Conservation (phyloP, 2,888 invertebrate genomes). For the Drosophila koepferae region DNA sequence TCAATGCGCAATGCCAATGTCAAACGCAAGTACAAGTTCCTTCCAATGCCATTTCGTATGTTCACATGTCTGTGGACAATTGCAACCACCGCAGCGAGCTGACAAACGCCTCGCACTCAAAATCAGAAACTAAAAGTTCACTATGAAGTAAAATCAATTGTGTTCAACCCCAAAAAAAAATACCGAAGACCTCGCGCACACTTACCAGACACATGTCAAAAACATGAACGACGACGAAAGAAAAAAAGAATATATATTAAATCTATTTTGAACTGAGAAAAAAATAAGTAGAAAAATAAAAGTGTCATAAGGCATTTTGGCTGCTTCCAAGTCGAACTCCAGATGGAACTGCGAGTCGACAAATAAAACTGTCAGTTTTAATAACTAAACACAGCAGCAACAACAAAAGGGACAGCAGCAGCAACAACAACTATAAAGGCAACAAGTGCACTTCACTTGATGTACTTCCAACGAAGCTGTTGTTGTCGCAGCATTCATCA, state of each 20-base stretch:
- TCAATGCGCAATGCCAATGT: slow-evolving; percentile 64
- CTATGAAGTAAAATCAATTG: slow-evolving; percentile 70
- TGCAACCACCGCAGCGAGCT: slow-evolving; percentile 19
- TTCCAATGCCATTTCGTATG: slow-evolving; percentile 24
- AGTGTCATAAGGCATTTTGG: slow-evolving; percentile 75
- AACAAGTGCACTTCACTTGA: slow-evolving; percentile 68
- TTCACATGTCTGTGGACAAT: slow-evolving; percentile 27
- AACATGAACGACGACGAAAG: slow-evolving; percentile 27
- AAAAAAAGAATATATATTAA: slow-evolving; percentile 29
- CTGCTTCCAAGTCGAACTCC: slow-evolving; percentile 28
- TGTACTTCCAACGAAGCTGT: slow-evolving; percentile 45
- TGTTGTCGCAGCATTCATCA: slow-evolving; percentile 50
- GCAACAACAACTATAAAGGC: slow-evolving; percentile 21
- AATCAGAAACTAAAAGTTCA: slow-evolving; percentile 39
- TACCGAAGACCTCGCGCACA: slow-evolving; percentile 33
- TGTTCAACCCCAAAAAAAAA: slow-evolving; percentile 55
- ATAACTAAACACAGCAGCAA: slow-evolving; percentile 70
- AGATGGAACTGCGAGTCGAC: slow-evolving; percentile 55
- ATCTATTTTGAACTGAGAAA: slow-evolving; percentile 36
- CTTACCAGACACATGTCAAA: slow-evolving; percentile 72
- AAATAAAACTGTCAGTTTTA: slow-evolving; percentile 83
- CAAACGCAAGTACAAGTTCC: slow-evolving; percentile 34
- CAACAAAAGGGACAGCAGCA: slow-evolving; percentile 23
- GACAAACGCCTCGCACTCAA: slow-evolving; percentile 18
- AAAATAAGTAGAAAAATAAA: slow-evolving; percentile 42